Base-by-base conservation (phyloP, 2,113 vertebrate genomes). In the Ictalurus furcatus region DNA sequence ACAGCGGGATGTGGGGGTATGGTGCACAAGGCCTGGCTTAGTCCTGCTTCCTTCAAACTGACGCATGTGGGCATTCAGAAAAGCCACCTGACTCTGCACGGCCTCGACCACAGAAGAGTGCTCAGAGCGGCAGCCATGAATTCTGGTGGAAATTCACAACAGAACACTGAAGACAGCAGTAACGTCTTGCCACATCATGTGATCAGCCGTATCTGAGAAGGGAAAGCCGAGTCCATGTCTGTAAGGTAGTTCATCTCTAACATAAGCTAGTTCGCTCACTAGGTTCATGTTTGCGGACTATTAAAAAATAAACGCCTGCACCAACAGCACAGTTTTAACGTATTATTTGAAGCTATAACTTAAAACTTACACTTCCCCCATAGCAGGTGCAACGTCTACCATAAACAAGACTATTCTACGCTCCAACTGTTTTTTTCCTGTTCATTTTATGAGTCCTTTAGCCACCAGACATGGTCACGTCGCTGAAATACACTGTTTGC, bases 21-120 rank as follows among this genome's bases (percentile, higher is more conserved):
- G 58, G 83, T 76, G 85, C 82, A 90, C 67, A 84, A 83, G 80
- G 90, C n/a, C 69, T 6, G 86, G 81, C 82, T 83, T 30, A 65
- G 87, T 82, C 54, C 80, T 87, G 84, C 85, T 79, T 79, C 88
- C 59, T 85, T 34, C 44, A 80, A 85, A 37, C 58, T 65, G 82
- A 76, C 30, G 61, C 82, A 25, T 79, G 88, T 82, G 16, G 79
- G n/a, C 82, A 85, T 78, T 84, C 88, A 88, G 71, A 78, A 34
- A 54, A 69, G 63, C 86, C 86, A 88, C 86, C 78, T 81, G 79
- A 88, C 59, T 67, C 73, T 40, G 67, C 23, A n/a, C 30, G 19
- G 59, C 21, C 79, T 56, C 79, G 6, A n/a, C 34, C 25, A 79
- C 44, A 56, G 14, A 84, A 37, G 19, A 85, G 40, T 34, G 6